Evolutionary conservation across 2,113 vertebrate genomes (phyloP).

Genomic region (Tachysurus fulvidraco): DNA sequence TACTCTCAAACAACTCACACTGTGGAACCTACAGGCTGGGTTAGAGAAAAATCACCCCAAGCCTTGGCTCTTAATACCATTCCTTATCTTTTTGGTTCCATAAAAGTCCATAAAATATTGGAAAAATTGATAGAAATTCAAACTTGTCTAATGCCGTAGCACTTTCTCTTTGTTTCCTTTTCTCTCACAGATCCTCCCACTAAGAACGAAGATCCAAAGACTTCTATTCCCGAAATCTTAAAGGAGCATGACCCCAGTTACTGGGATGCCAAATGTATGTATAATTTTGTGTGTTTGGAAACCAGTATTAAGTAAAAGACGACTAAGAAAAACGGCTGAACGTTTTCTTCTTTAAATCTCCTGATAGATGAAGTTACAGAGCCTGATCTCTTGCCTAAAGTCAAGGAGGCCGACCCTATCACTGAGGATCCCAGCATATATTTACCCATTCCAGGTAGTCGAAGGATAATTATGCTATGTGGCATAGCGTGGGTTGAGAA

Average conservation of each 20-base stretch:
- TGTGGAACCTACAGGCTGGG: background rate
- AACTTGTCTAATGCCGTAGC: background rate
- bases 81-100: background rate
- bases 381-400: background rate
- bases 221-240: slow-evolving; percentile 14
- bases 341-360: background rate
- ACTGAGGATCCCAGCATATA: slow-evolving; percentile 43
- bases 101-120: background rate
- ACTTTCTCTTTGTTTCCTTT: background rate
- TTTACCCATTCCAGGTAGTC: slow-evolving; percentile 69
- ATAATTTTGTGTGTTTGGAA: slow-evolving; percentile 6
- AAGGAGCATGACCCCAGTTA: slow-evolving; percentile 48
- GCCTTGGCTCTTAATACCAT: background rate
- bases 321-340: background rate
- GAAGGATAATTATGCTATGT: background rate
- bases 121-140: background rate
- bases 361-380: slow-evolving; percentile 53
- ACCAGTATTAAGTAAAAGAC: background rate
- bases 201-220: slow-evolving; percentile 27
- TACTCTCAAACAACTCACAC: background rate
- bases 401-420: background rate
- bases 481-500: background rate
- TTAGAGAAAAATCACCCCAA: background rate
- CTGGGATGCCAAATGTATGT: slow-evolving; percentile 57
- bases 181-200: slow-evolving; percentile 21